Evolutionary conservation across 1,140 invertebrate genomes (phyloP), one percentile per base, ranked within the genome.

Genomic region (Drosophila ohnishii): DNA sequence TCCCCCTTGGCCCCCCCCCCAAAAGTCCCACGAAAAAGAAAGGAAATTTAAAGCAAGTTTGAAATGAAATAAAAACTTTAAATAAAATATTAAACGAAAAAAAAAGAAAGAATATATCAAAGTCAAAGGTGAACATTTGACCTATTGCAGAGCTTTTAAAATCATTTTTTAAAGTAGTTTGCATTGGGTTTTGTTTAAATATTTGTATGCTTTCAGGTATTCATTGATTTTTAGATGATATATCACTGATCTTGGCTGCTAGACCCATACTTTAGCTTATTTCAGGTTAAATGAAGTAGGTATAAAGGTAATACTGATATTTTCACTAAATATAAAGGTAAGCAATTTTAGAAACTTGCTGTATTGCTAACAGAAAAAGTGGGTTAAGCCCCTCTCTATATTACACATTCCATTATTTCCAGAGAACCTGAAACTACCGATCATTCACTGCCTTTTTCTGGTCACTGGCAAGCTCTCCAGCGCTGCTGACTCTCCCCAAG

Each of bases 1-100:
- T 30, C 14, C 22, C 7, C 13, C 25, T 28, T 28, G 25, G 5
- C 25, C 25, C 5, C 10, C 28, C 35, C 28, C 39, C 60, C 34
- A 44, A 14, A 63, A 37, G 39, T 22, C 55, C 60, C 62, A 25
- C 40, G 35, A 47, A 61, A 60, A 47, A 51, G 69, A 64, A 67
- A 59, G 66, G 80, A 88, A 66, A 83, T 86, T 87, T 86, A 83
- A 86, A 83, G 79, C 83, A 66, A 87, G 75, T 88, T 87, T 83
- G 65, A 89, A 88, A 88, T 80, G 80, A 89, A 88, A 88, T 78
- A 88, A 87, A 86, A 88, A 87, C 84, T 80, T 87, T 88, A 88
- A 87, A 86, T 88, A 87, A 84, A 87, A 88, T 78, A 89, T 85
- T 85, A 70, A 89, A 86, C 61, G 44, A 85, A 61, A 70, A 57